Evolutionary conservation across 2,888 invertebrate genomes (phyloP).

Genomic region (Catocala nupta): DNA sequence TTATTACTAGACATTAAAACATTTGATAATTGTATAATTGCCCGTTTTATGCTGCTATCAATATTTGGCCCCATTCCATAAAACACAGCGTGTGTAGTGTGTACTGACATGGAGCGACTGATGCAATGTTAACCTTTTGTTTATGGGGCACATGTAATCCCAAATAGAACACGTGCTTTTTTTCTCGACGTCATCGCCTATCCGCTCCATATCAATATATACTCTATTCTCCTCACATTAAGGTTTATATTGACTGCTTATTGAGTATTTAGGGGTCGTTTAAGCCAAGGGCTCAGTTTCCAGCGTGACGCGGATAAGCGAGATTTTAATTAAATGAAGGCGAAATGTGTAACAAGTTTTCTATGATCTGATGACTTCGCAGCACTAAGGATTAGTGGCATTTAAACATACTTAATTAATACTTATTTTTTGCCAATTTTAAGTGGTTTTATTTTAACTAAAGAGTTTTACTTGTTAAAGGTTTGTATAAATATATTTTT

Average conservation of each 20-base stretch:
- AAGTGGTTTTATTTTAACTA: no score
- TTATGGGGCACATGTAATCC: conserved; percentile 84
- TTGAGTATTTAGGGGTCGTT: conserved; percentile 59
- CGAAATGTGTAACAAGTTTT: conserved; percentile 62
- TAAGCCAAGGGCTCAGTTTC: conserved; percentile 79
- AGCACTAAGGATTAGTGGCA: conserved; percentile 22
- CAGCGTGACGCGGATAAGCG: conserved; percentile 80
- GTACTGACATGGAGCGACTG: conserved; percentile 51
- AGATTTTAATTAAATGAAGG: conserved; percentile 82
- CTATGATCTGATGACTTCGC: conserved; percentile 42
- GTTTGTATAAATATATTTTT: no score
- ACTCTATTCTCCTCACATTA: conserved; percentile 54
- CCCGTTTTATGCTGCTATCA: no score
- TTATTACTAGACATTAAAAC: no score
- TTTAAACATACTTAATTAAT: conserved; percentile 6
- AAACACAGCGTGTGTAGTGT: conserved; percentile 22
- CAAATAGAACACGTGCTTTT: conserved; percentile 86
- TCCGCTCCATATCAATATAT: conserved; percentile 49
- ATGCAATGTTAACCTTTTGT: conserved; percentile 81
- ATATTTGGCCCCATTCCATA: no score
- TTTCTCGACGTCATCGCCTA: conserved; percentile 76
- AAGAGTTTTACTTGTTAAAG: no score
- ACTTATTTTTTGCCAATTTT: no score
- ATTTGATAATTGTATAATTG: no score
- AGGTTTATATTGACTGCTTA: conserved; percentile 48